A percentile compares a stretch with the other conserved stretches of the same genome.
Evolutionary conservation across 1,140 invertebrate genomes (phyloP).

Genomic region (Trichonephila inaurata): DNA sequence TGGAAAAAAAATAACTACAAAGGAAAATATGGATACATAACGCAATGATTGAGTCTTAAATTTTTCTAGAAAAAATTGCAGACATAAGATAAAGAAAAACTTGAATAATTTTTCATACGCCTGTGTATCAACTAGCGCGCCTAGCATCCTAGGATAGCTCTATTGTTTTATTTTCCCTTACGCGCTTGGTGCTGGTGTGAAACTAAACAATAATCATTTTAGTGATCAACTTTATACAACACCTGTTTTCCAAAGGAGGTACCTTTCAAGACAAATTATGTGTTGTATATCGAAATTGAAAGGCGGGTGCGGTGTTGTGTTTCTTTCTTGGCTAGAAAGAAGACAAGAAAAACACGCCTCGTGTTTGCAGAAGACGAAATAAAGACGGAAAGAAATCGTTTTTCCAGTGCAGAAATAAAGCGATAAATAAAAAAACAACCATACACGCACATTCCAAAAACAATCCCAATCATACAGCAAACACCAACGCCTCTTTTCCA

Average conservation of each 20-base stretch:
- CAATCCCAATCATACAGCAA: slow-evolving; percentile 47
- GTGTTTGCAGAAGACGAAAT: slow-evolving; percentile 1
- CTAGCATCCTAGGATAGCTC: background rate
- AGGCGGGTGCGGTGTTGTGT: background rate
- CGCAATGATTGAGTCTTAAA: background rate
- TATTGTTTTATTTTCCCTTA: background rate
- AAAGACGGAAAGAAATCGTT: background rate
- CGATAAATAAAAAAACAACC: background rate
- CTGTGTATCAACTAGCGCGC: background rate
- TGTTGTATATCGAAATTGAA: background rate
- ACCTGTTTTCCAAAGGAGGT: background rate
- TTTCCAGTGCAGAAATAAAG: background rate
- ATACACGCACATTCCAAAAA: background rate
- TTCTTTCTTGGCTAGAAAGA: background rate
- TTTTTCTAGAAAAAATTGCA: background rate
- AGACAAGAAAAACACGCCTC: slow-evolving; percentile 12
- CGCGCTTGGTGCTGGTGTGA: background rate
- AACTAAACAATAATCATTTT: slow-evolving; percentile 1
- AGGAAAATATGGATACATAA: background rate
- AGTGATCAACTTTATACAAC: background rate
- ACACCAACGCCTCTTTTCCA: slow-evolving; percentile 29
- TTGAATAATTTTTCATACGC: too few relatives aligned
- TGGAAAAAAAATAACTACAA: background rate
- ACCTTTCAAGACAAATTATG: background rate
- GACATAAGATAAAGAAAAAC: too few relatives aligned